Base-by-base conservation (phyloP, 2,888 invertebrate genomes). In the Latheticus oryzae region DNA sequence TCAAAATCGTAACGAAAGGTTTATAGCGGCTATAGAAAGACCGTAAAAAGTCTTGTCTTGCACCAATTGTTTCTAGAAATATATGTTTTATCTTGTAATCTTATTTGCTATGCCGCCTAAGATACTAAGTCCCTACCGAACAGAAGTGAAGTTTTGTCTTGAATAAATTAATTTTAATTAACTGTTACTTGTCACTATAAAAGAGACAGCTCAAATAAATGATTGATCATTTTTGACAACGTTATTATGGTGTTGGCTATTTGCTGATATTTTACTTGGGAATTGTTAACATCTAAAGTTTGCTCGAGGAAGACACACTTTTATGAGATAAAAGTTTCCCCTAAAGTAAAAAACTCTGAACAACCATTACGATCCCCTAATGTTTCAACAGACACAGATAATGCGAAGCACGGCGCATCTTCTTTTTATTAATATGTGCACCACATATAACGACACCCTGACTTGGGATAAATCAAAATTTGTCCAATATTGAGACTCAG, bases 281-380 rank as follows among this genome's bases (percentile, higher is more conserved):
- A 51, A 59, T 48, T 59, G 50, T 55, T n/a, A 50, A 35, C 19
- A 8, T 45, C 35, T 21, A 58, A 58, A 47, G 30, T 52, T 52
- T 58, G 32, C 37, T 28, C 11, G 2, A 16, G 16, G 28, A 40
- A 19, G 37, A 43, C 38, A 51, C 51, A 42, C 38, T 45, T 52
- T 52, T 52, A 28, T 40, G 56, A 70, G 72, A 73, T 73, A 73
- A 73, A 74, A 73, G 67, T 72, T 72, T 69, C 64, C 64, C 66
- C 65, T 24, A 63, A 70, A 65, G 65, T 65, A 70, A 69, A 71
- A 72, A 73, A 71, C 68, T 72, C 71, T 56, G 55, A 71, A 72
- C 66, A 68, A 61, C 72, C 71, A 73, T 73, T 73, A 72, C 64
- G 62, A 63, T 62, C 67, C 73, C 66, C 68, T 71, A 66, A 70